phyloP scores from a whole-genome alignment of 2,888 invertebrate species.

The Cephus sareptanus region DNA sequence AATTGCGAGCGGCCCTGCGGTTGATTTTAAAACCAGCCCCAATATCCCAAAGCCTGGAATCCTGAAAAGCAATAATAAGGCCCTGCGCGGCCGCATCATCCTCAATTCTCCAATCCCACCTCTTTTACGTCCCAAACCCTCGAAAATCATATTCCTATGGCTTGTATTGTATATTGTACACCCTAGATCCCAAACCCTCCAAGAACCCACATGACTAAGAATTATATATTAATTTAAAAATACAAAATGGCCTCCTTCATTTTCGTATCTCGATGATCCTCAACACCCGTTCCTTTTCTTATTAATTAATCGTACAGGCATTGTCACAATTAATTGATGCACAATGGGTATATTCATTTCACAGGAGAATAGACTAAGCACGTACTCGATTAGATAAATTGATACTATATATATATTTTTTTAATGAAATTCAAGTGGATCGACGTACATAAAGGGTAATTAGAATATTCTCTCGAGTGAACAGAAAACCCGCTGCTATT shows the following conservation, averaged over 20 bases:
- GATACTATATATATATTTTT: background rate
- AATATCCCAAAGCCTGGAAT: background rate
- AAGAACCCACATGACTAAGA: slow-evolving; percentile 59
- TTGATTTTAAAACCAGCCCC: slow-evolving; percentile 27
- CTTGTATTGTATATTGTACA: slow-evolving; percentile 65
- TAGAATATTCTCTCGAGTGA: background rate
- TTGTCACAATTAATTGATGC: background rate
- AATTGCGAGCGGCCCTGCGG: slow-evolving; percentile 36
- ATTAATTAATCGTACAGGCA: background rate
- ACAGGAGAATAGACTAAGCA: background rate
- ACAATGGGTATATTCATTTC: background rate
- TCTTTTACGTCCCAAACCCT: background rate
- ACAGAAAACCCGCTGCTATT: background rate
- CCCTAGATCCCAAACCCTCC: slow-evolving; percentile 41
- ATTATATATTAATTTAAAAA: slow-evolving; percentile 66
- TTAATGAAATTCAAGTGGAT: background rate
- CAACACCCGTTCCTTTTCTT: background rate
- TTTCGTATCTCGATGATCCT: background rate
- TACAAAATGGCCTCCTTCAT: slow-evolving; percentile 30
- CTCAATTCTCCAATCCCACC: slow-evolving; percentile 2
- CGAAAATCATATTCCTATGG: slow-evolving; percentile 60
- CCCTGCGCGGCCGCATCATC: slow-evolving; percentile 49
- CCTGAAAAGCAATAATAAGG: slow-evolving; percentile 40
- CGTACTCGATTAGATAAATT: background rate
- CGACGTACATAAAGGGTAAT: background rate